Conservation (phyloP, 2,797 vertebrate species). For the Monodelphis domestica region DNA sequence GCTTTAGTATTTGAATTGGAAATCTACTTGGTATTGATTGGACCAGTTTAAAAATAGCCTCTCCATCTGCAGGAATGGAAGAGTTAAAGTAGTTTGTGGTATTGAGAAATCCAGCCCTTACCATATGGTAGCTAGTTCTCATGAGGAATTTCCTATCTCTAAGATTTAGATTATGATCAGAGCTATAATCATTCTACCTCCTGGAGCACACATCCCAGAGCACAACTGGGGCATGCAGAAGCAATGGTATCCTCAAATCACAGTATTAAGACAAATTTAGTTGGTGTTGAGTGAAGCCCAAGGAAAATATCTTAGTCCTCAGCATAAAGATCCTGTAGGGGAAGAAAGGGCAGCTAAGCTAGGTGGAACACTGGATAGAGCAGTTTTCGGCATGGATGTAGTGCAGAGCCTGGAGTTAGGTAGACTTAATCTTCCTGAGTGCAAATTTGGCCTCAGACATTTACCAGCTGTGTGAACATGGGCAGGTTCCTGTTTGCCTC, state of each 20-base stretch:
- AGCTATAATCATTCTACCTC: background rate
- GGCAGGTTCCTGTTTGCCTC: too few species aligned
- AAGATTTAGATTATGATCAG: background rate
- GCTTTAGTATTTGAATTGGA: background rate
- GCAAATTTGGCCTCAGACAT: too few species aligned
- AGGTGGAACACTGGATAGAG: too few species aligned
- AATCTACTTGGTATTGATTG: background rate
- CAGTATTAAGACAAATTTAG: background rate
- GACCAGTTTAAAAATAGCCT: background rate
- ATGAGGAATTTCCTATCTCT: background rate
- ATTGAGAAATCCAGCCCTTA: background rate
- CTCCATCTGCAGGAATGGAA: background rate
- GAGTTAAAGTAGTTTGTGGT: background rate
- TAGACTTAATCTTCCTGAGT: too few species aligned
- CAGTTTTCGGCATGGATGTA: too few species aligned
- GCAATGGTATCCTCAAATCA: background rate
- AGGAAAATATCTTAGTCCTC: background rate
- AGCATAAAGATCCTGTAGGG: background rate
- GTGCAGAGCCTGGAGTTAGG: too few species aligned
- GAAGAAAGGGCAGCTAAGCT: too few species aligned
- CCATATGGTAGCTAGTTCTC: background rate
- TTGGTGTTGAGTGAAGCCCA: too few species aligned
- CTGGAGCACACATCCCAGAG: background rate
- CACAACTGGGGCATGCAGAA: background rate
- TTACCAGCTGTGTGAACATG: too few species aligned